These are phyloP conservation scores for Ondatra zibethicus DNA, from an alignment of 2,113 vertebrate species.

Conservation along the genomic window DNA sequence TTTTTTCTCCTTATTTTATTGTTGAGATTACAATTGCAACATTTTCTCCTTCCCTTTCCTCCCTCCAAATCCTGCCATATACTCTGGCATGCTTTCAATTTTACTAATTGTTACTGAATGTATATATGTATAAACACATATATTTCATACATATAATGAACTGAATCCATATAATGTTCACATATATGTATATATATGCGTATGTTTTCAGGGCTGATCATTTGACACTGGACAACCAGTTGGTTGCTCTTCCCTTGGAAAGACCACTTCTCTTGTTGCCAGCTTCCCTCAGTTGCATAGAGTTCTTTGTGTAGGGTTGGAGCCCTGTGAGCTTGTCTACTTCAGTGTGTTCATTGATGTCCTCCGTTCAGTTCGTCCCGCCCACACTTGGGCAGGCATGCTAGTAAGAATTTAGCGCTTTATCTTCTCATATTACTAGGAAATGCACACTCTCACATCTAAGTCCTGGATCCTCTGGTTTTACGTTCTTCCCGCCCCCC, in stretches of 20 bases:
- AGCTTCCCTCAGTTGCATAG: neutral
- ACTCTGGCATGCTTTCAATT: neutral
- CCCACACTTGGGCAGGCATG: neutral
- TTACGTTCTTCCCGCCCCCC: no score
- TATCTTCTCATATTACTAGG: neutral
- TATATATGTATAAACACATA: no score
- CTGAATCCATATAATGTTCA: neutral
- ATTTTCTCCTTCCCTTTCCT: no score
- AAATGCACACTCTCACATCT: neutral
- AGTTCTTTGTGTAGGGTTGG: neutral
- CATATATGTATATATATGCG: neutral
- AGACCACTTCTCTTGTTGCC: neutral
- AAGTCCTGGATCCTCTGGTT: neutral
- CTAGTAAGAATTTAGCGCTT: neutral
- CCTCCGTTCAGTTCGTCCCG: neutral
- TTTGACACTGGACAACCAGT: neutral
- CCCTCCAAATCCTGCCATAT: no score
- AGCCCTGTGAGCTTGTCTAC: neutral
- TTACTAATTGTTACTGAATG: neutral
- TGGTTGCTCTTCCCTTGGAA: neutral
- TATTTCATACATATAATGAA: neutral
- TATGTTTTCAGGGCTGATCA: neutral
- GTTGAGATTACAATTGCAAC: no score
- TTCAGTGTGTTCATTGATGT: no score
- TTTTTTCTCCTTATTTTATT: neutral